Evolutionary conservation across 2,113 vertebrate species (phyloP).

Genomic region (Crypturellus undulatus): DNA sequence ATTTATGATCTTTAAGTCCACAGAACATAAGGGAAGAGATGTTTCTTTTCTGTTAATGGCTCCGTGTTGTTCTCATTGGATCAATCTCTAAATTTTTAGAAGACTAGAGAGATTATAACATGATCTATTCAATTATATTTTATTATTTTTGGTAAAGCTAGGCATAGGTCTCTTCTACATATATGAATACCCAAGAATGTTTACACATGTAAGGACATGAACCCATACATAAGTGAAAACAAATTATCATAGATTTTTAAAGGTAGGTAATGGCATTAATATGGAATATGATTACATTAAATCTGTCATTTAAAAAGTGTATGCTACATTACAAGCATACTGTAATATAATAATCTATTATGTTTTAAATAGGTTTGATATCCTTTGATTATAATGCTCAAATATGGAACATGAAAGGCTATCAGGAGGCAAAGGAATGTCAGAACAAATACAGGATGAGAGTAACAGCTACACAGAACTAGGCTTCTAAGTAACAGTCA

Average conservation of each 20-base stretch:
- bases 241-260: not conserved
- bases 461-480: constrained; percentile 18
- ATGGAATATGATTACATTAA: not conserved
- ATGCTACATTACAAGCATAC: not conserved
- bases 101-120: not conserved
- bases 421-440: not conserved
- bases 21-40: not conserved
- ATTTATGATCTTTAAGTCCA: not conserved
- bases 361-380: not conserved
- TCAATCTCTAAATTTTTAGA: not conserved
- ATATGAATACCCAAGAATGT: not conserved
- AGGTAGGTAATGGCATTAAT: not conserved
- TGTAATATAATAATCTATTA: not conserved
- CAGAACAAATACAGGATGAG: not conserved
- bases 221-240: not conserved
- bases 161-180: not conserved
- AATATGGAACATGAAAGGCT: not conserved
- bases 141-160: not conserved
- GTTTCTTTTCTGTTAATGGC: not conserved
- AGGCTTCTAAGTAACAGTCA: not conserved
- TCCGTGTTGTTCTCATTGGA: not conserved
- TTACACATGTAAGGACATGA: not conserved
- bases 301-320: not conserved
- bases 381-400: not conserved
- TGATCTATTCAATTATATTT: not conserved